Percentiles rank a stretch among this genome's conserved stretches.
Conservation (phyloP, 2,888 invertebrate genomes). For the Ferdinandea cuprea region DNA sequence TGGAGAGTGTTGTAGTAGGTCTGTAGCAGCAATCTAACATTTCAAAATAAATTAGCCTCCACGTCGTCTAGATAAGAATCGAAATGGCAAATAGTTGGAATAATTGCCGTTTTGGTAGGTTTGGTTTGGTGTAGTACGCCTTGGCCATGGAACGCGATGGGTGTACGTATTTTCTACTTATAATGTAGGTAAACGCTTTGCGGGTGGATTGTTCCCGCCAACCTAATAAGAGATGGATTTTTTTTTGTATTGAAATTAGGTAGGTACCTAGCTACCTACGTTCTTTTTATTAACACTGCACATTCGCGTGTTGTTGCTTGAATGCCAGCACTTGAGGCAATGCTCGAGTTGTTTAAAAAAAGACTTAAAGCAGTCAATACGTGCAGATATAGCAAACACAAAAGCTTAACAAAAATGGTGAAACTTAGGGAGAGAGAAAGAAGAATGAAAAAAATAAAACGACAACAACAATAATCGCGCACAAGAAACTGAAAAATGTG, state of each 20-base stretch:
- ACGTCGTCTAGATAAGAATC: slow-evolving; percentile 71
- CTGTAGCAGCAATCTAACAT: slow-evolving; percentile 66
- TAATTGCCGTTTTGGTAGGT: slow-evolving; percentile 68
- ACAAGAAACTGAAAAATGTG: slow-evolving; percentile 55
- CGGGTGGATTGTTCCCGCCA: slow-evolving; percentile 4
- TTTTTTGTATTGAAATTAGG: slow-evolving; percentile 11
- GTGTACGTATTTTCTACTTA: slow-evolving; percentile 7
- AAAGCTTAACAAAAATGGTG: slow-evolving; percentile 33
- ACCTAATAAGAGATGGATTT: background rate
- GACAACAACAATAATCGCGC: slow-evolving; percentile 20
- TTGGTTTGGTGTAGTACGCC: slow-evolving; percentile 1
- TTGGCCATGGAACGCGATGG: slow-evolving; percentile 2
- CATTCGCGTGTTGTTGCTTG: background rate
- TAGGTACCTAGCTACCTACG: no score
- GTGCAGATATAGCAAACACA: background rate
- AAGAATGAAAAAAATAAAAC: slow-evolving; percentile 26
- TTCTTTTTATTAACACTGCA: slow-evolving; percentile 22
- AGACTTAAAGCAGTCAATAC: slow-evolving; percentile 7
- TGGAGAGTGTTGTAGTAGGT: slow-evolving; percentile 37
- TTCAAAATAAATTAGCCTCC: slow-evolving; percentile 73
- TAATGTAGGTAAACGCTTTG: slow-evolving; percentile 40
- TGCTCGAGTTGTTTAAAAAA: slow-evolving; percentile 22
- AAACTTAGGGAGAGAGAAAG: slow-evolving; percentile 32
- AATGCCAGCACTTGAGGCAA: slow-evolving; percentile 24
- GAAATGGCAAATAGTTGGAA: slow-evolving; percentile 75